Evolutionary conservation across 1,140 invertebrate species (phyloP).

Genomic region (Drosophila quadrilineata): DNA sequence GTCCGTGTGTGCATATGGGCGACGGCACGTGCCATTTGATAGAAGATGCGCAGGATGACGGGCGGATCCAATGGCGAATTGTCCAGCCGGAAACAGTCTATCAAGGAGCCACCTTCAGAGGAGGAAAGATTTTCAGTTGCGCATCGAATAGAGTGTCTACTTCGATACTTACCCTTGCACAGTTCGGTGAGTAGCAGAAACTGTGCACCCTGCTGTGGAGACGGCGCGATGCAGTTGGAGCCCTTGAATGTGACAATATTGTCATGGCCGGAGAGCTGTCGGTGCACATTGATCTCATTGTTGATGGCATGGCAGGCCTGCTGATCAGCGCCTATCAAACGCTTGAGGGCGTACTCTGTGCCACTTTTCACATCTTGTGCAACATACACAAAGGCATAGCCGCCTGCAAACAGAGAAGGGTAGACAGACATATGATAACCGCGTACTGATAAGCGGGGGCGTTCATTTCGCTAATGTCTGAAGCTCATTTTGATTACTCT

Average conservation of each 20-base stretch:
- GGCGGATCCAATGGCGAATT: conserved; percentile 85
- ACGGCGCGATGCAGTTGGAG: conserved; percentile 86
- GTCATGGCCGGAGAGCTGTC: conserved; percentile 89
- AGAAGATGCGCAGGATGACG: conserved; percentile 93
- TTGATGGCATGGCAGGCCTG: conserved; percentile 89
- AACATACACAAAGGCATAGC: conserved; percentile 96
- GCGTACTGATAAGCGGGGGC: conserved; percentile 44
- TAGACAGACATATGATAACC: conserved; percentile 60
- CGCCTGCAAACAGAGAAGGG: conserved; percentile 88
- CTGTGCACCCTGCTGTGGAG: conserved; percentile 86
- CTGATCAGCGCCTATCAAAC: conserved; percentile 89
- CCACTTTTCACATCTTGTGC: conserved; percentile 93
- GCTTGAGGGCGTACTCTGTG: conserved; percentile 95
- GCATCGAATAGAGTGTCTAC: background rate
- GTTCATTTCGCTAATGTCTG: conserved; percentile 3
- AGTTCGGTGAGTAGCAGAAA: conserved; percentile 88
- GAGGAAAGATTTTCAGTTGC: background rate
- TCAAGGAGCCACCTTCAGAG: conserved; percentile 87
- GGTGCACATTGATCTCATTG: conserved; percentile 90
- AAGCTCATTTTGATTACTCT: conserved; percentile 37
- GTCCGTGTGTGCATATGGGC: conserved; percentile 95
- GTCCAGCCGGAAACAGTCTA: conserved; percentile 88
- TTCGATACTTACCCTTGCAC: conserved; percentile 83
- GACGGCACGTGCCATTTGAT: conserved; percentile 94
- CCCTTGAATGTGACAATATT: conserved; percentile 91